These are phyloP conservation scores for Montipora efflorescens DNA, from an alignment of 64 coral and sea anemone genomes.

Conservation along the genomic window DNA sequence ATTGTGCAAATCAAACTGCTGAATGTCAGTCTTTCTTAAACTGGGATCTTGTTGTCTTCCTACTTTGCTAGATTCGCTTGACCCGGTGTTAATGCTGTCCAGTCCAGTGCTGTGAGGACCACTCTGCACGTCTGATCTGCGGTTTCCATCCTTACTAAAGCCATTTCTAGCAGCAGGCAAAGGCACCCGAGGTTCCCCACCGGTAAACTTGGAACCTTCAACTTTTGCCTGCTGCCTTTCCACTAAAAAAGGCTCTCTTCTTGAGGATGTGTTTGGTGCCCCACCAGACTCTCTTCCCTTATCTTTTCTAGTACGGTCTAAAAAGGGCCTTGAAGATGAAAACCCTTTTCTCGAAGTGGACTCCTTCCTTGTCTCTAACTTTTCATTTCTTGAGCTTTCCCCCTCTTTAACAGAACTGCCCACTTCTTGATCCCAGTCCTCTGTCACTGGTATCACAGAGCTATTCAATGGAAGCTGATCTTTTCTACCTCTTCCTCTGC, in stretches of 20 bases:
- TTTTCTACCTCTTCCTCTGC: constrained; percentile 64
- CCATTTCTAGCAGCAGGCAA: constrained; percentile 98
- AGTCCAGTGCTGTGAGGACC: constrained; percentile 68
- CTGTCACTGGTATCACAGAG: constrained; percentile 68
- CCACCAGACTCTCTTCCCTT: constrained; percentile 67
- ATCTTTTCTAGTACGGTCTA: constrained; percentile 48
- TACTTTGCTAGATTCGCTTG: constrained; percentile 43
- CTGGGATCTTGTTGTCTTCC: constrained; percentile 37
- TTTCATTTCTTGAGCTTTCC: constrained; percentile 62
- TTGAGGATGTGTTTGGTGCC: constrained; percentile 61
- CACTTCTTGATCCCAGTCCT: constrained; percentile 89
- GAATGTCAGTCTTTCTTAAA: constrained; percentile 74
- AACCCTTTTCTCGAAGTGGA: constrained; percentile 23
- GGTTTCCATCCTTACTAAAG: constrained; percentile 67
- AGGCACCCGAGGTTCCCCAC: constrained; percentile 80
- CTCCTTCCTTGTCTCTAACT: constrained; percentile 36
- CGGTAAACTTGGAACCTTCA: constrained; percentile 88
- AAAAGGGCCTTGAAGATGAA: not conserved
- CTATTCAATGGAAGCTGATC: constrained; percentile 18
- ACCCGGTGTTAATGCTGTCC: constrained; percentile 77
- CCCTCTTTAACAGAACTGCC: constrained; percentile 37
- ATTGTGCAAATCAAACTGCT: constrained; percentile 91
- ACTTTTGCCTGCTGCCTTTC: constrained; percentile 99
- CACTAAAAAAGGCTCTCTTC: constrained; percentile 98
- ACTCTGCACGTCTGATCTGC: constrained; percentile 56